Base-by-base conservation (phyloP, 2,888 invertebrate species). In the Eugnorisma glareosa region DNA sequence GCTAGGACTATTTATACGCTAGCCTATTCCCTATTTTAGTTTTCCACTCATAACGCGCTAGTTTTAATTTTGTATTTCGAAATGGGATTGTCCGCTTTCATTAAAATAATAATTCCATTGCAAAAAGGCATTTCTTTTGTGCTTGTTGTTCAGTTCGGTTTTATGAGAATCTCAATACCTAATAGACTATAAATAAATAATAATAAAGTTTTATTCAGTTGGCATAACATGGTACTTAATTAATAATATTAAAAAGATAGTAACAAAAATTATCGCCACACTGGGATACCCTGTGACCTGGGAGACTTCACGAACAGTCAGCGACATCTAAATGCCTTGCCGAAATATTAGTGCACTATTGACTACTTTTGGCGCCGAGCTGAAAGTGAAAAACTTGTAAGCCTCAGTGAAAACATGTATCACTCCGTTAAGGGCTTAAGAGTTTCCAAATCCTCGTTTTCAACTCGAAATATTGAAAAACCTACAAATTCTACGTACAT, bases 1-100 rank as follows among this genome's bases (percentile, higher is more conserved):
- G 43, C 37, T 40, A 59, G 48, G 48, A 35, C 35, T n/a, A 40
- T 37, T 61, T 66, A 15, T 21, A 15, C 45, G 54, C 57, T 57
- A 59, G 21, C 6, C 24, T 18, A 82, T 67, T 82, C 40, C 3
- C 18, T 35, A 54, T 71, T 83, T 79, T 51, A 63, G 67, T 77
- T 69, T 77, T 54, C 51, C 77, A 70, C 45, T 82, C 21, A 51
- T 40, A 40, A 40, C 40, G 28, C 15, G 31, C 37, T 48, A 69
- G 83, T 77, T 82, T 80, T 69, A 69, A 57, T 59, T 15, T 76
- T 76, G 57, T 64, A 59, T 67, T 78, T 57, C 1, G 35, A 77
- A 83, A 67, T 67, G 43, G 57, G 11, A 67, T 67, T 57, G 40
- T 77, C 31, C n/a, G 31, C 18, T 43, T 67, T 66, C 51, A 59